A percentile compares a stretch with the other conserved stretches of the same genome.
Evolutionary conservation across 2,113 vertebrate genomes (phyloP).

Genomic region (Hippopotamus amphibius): DNA sequence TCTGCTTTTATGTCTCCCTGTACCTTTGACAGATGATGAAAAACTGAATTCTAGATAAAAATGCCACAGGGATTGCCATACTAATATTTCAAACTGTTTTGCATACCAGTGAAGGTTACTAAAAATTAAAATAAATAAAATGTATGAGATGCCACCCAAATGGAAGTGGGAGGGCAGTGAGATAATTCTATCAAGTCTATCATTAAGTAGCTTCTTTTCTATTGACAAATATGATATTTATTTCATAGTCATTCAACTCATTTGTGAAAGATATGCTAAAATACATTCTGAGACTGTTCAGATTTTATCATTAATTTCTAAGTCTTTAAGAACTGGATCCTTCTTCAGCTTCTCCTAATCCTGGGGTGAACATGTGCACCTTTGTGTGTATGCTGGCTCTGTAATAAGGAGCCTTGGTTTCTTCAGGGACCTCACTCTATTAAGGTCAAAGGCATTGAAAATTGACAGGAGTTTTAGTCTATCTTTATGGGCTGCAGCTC

Average conservation of each 20-base stretch:
- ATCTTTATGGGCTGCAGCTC: background rate
- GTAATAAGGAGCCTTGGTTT: background rate
- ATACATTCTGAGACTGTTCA: background rate
- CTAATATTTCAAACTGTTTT: background rate
- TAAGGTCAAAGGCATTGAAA: background rate
- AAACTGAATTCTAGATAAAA: constrained; percentile 8
- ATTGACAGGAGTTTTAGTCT: background rate
- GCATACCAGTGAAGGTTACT: background rate
- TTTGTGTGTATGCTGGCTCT: background rate
- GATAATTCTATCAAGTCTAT: background rate
- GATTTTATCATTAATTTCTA: background rate
- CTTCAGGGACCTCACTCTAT: background rate
- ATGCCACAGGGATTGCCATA: background rate
- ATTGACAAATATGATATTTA: background rate
- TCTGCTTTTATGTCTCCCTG: background rate
- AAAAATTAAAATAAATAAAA: background rate
- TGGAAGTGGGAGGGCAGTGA: background rate
- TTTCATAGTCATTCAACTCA: background rate
- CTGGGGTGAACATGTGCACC: accelerated
- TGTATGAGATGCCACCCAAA: background rate
- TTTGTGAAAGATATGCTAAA: background rate
- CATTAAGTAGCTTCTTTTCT: background rate
- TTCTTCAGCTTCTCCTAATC: background rate
- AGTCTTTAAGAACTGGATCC: background rate
- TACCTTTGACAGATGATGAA: background rate